Conservation (phyloP, 2,113 vertebrate genomes). For the Sphyrna mokarran region DNA sequence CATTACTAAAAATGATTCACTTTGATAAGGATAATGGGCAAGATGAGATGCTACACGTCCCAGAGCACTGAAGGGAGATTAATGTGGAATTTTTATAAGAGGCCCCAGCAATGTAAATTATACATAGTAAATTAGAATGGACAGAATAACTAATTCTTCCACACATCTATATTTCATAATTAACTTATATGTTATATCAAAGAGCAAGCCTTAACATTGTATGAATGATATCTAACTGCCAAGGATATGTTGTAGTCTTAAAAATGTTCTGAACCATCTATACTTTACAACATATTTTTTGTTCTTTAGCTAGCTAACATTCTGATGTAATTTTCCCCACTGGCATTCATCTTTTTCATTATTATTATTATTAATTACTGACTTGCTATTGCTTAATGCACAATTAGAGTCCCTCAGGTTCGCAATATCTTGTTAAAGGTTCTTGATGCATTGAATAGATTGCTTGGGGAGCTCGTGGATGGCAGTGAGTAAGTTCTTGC, state of each 20-base stretch:
- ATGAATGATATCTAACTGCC: background rate
- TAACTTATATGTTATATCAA: background rate
- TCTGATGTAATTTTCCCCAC: background rate
- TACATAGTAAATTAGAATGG: background rate
- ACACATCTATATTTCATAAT: background rate
- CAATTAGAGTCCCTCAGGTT: background rate
- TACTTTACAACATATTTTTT: background rate
- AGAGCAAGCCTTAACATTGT: background rate
- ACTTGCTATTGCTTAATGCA: background rate
- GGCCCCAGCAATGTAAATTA: background rate
- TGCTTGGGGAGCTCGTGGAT: background rate
- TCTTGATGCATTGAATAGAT: background rate
- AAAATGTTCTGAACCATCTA: background rate
- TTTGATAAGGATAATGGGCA: background rate
- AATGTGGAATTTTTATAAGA: background rate
- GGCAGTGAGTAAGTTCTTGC: background rate
- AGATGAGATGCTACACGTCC: background rate
- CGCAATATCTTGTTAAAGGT: background rate
- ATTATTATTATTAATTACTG: background rate
- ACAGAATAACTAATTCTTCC: background rate
- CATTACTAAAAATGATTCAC: background rate
- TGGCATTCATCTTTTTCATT: background rate
- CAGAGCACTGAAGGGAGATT: background rate
- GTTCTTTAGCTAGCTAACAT: background rate
- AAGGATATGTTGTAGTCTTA: background rate